Base-by-base conservation (phyloP, 2,797 vertebrate species). In the Staurois parvus region DNA sequence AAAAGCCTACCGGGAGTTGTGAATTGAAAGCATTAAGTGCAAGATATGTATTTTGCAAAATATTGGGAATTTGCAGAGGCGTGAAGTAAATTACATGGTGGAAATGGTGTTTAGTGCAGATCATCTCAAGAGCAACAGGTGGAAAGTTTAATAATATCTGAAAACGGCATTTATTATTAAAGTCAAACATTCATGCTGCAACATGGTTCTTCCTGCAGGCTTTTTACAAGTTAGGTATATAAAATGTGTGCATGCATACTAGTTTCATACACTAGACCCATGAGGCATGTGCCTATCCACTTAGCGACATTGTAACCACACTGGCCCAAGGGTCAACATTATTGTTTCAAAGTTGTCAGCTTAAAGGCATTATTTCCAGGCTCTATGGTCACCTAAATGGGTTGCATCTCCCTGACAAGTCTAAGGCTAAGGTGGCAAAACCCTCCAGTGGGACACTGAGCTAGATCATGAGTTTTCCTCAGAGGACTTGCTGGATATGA, bases 41-140 rank as follows among this genome's bases (percentile, higher is more conserved):
- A 66, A 64, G n/a, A 48, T 74, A 75, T 74, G 72, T 73, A 82
- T 82, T 73, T 73, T 74, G 37, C 37, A 66, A 82, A 82, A 82
- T 82, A 34, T 66, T 74, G 19, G 42, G 79, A 81, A 81, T 81
- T 81, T 72, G 48, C 48, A 62, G 68, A 72, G 79, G 68, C 17
- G 24, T n/a, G 67, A 69, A 28, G 2, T 72, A 72, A 72, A 81
- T 81, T 59, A 62, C 34, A 80, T 24, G 48, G 78, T 26, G 29
- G 68, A 80, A 70, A 56, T 19, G 45, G n/a, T 72, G 68, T 81
- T 72, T 37, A 81, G 29, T 37, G 15, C 42, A 72, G 32, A 81
- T 81, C 67, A 72, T 72, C 79, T 81, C 30, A 81, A 81, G 79
- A 62, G 48, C 68, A 28, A 21, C 48, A 19, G 69, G 29, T 72